Evolutionary conservation across 2,113 vertebrate species (phyloP), one percentile per base, ranked within the genome.

Genomic region (Apteryx owenii): DNA sequence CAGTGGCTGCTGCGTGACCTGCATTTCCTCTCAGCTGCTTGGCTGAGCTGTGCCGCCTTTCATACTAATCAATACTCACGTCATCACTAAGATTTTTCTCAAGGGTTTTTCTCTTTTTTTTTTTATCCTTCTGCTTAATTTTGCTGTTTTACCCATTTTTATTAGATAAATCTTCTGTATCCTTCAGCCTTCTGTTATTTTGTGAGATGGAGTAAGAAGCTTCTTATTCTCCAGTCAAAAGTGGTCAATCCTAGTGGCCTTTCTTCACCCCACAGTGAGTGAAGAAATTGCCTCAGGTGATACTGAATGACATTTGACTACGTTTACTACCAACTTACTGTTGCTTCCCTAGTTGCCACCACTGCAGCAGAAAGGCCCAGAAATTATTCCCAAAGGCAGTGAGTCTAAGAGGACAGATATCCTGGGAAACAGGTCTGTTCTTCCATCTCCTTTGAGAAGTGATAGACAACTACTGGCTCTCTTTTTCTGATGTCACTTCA

Each of bases 11-110:
- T 62, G 88, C 3, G 3, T 56, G 88, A 85, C 84, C 79, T 1
- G 4, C 56, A 10, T 18, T 77, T 93, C 80, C 91, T 76, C 75
- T 46, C 89, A 64, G 91, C 91, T 75, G 93, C 95, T 62, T 17
- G 75, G 69, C 69, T 58, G 78, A 48, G 78, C 66, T 26, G 5
- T 9, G 51, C 40, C 72, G 65, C 64, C 79, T 46, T 85, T 91
- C 87, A 75, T 11, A 51, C 61, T 88, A 36, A 65, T 40, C 58
- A 88, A 83, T 60, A 94, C 17, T 85, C 81, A 66, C 60, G 38
- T 40, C 36, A 40, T 16, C 84, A 9, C 48, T 40, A 31, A 22
- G 38, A 15, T 36, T 82, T 83, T 78, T 40, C 56, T 88, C 79
- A 84, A 38, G 64, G 61, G 14, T 62, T 23, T n/a, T 71, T 88